Evolutionary conservation across 2,888 invertebrate genomes (phyloP), one percentile per base, ranked within the genome.

Genomic region (Cosmopolites sordidus): DNA sequence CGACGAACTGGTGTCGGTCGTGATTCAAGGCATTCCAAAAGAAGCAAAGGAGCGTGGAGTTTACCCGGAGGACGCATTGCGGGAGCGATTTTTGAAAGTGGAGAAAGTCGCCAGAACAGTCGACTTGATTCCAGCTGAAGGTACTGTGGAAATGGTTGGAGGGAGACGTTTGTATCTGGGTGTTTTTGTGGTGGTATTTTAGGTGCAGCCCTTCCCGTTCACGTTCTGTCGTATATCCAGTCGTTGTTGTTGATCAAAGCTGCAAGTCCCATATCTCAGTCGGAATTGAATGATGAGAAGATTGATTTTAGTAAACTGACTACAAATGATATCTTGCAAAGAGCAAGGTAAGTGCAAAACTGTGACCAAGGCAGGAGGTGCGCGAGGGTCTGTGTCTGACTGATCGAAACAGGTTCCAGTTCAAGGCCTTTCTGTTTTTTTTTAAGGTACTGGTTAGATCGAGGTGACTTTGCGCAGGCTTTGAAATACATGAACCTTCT

Each of bases 161-260:
- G 22, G 22, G 22, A 22, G n/a, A n/a, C n/a, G n/a, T n/a, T n/a
- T n/a, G n/a, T 22, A 22, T 22, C 8, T 3, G 22, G 22, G 22
- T 5, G 22, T 22, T 22, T 22, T 22, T 14, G 4, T n/a, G 37
- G n/a, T 37, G n/a, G n/a, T 8, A 3, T 33, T 53, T 54, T 40
- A 58, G 58, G 95, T n/a, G 93, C 89, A n/a, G 78, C 85, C 0
- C 73, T 96, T 45, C 87, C 89, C 0, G 75, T 89, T 8, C 92
- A 92, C 75, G 76, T 94, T 63, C 75, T 95, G 11, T 94, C 94
- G 1, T 95, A 88, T 77, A 69, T 97, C 37, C 95, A 96, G 73
- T 92, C 92, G n/a, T 73, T 89, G 60, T 76, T 98, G 51, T 78
- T 92, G 39, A 78, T 89, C 64, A 83, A 83, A 54, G 79, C 83